Evolutionary conservation across 1,140 invertebrate species (phyloP), one percentile per base, ranked within the genome.

Genomic region (Calliopsis andreniformis): DNA sequence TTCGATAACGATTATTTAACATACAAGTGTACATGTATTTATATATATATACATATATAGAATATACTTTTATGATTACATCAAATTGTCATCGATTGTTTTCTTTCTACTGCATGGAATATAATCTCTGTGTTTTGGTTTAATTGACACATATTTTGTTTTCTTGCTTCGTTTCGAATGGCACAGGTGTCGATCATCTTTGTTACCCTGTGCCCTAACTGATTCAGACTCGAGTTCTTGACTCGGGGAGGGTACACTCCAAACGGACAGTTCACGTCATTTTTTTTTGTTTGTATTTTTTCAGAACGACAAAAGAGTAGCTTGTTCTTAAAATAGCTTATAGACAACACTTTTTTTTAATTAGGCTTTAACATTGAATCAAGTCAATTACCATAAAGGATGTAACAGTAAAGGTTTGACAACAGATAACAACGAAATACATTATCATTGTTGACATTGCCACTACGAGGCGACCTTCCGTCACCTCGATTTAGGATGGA

Each of bases 101-200:
- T n/a, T 30, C 18, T 20, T 23, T 30, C 8, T 2, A 58, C 42
- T 23, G 47, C 42, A 51, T 49, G 42, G 10, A 79, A 39, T 53
- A 51, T 64, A 71, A n/a, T 63, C 28, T 71, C 20, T 32, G 42
- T 59, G 62, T 20, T 18, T 35, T 73, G 51, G 64, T 82, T 82
- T 83, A 82, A 83, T 83, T 82, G 81, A 82, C 81, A 61, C 69
- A 81, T 78, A 49, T 73, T 53, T 58, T 58, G 20, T 32, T 16
- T 32, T 23, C 39, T 47, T 7, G 30, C 25, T 14, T 2, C 8
- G 12, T 30, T 12, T 32, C 43, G 12, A 45, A 10, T 16, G 16
- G 18, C 18, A 59, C 45, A 14, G 20, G 12, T 39, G 14, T 23
- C 58, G 20, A n/a, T n/a, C n/a, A n/a, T n/a, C n/a, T 42, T 42